Conservation (phyloP, 1,140 invertebrate species). For the Nixonia krombeini region DNA sequence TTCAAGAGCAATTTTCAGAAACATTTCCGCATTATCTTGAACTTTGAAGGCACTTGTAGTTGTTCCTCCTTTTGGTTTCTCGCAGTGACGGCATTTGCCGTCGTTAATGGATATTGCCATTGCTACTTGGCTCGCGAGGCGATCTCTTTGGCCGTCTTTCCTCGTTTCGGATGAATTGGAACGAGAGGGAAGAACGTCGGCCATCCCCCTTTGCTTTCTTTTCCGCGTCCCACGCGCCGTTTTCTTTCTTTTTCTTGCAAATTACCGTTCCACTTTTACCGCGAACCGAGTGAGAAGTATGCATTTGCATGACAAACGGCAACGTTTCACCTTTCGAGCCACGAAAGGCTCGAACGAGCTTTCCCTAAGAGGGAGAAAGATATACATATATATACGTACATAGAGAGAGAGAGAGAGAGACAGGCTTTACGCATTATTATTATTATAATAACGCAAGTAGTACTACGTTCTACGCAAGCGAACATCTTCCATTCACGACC, state of each 20-base stretch:
- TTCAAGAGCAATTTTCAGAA: no score
- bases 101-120: constrained; percentile 61
- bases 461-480: neutral
- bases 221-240: constrained; percentile 2
- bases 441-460: constrained; percentile 1
- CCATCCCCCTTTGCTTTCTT: constrained; percentile 30
- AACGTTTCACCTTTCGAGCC: neutral
- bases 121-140: constrained; percentile 17
- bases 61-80: no score
- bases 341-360: neutral
- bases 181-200: constrained; percentile 5
- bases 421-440: constrained; percentile 3
- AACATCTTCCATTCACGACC: neutral
- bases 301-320: constrained; percentile 64
- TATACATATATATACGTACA: neutral
- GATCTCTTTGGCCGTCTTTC: constrained; percentile 13
- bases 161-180: constrained; percentile 59
- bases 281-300: constrained; percentile 11
- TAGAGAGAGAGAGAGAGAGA: no score
- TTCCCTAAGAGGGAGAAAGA: no score
- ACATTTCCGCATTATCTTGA: no score
- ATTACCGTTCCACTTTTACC: constrained; percentile 53
- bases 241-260: constrained; percentile 14
- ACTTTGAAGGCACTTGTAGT: no score
- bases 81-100: constrained; percentile 33